A percentile compares a stretch with the other conserved stretches of the same genome.
Evolutionary conservation across 2,113 vertebrate species (phyloP).

Genomic region (Lamprotornis superbus): DNA sequence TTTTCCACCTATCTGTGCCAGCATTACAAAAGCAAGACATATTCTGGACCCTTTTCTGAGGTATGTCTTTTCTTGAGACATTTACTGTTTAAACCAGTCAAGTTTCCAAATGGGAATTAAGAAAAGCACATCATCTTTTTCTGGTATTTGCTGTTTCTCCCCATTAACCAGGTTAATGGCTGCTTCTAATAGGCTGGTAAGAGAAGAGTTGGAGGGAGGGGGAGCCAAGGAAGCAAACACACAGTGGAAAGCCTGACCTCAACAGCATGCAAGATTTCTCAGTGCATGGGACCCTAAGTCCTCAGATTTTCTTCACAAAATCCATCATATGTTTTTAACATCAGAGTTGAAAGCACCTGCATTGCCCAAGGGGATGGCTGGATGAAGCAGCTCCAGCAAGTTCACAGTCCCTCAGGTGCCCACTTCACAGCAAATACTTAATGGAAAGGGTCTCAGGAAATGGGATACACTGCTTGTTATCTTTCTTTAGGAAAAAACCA

Average conservation of each 20-base stretch:
- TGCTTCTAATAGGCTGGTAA: slow-evolving; percentile 13
- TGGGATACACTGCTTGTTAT: background rate
- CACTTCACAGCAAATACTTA: background rate
- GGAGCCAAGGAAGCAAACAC: slow-evolving; percentile 11
- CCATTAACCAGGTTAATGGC: slow-evolving; percentile 45
- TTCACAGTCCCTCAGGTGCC: background rate
- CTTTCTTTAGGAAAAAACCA: background rate
- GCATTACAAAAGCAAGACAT: background rate
- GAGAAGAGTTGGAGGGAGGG: background rate
- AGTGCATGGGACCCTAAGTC: background rate
- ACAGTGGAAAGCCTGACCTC: background rate
- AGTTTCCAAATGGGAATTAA: background rate
- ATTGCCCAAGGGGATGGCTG: background rate
- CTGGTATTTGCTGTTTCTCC: slow-evolving; percentile 31
- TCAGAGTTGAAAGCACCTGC: background rate
- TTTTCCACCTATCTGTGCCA: background rate
- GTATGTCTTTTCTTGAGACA: background rate
- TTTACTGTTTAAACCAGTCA: background rate
- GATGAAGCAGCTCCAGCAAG: background rate
- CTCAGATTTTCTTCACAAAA: background rate
- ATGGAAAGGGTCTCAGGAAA: background rate
- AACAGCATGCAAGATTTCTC: background rate
- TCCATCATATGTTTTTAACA: background rate
- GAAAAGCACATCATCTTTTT: slow-evolving; percentile 17
- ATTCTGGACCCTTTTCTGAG: background rate